phyloP scores from a whole-genome alignment of 2,888 invertebrate genomes.

The Ophraella communa region DNA sequence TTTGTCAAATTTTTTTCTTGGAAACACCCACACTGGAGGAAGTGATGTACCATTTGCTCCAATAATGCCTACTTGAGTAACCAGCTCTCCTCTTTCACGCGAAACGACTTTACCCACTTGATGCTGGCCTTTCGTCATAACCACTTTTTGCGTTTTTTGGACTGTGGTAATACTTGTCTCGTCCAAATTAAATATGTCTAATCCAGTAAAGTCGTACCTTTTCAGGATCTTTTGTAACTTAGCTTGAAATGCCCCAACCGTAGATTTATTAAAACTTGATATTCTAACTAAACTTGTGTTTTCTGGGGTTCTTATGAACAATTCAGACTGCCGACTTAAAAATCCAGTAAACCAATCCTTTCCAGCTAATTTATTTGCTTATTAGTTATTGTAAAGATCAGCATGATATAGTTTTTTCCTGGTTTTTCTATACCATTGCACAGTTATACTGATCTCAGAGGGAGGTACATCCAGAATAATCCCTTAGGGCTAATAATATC shows the following conservation, averaged over 20 bases:
- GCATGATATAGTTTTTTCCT: too few relatives aligned
- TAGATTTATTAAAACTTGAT: constrained; percentile 51
- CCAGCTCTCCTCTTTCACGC: constrained; percentile 31
- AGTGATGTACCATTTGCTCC: constrained; percentile 29
- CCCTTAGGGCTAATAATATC: too few relatives aligned
- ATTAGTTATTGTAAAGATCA: too few relatives aligned
- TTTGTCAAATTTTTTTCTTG: constrained; percentile 25
- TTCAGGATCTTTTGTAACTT: too few relatives aligned
- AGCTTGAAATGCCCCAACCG: too few relatives aligned
- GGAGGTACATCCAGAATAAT: too few relatives aligned
- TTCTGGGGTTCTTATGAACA: constrained; percentile 28
- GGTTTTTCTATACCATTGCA: too few relatives aligned
- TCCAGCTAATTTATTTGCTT: constrained; percentile 14
- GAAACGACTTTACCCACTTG: constrained; percentile 30
- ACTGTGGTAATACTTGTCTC: too few relatives aligned
- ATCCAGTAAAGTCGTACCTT: too few relatives aligned
- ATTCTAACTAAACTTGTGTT: constrained; percentile 52
- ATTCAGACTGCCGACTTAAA: constrained; percentile 19
- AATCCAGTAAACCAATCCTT: constrained; percentile 28
- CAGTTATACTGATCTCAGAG: too few relatives aligned
- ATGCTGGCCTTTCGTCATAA: not conserved
- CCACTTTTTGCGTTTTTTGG: not conserved
- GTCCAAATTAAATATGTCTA: too few relatives aligned
- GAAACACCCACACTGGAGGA: constrained; percentile 31
- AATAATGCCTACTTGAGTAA: constrained; percentile 32